These are phyloP conservation scores for Taurulus bubalis DNA, from an alignment of 2,113 vertebrate species.

Conservation along the genomic window DNA sequence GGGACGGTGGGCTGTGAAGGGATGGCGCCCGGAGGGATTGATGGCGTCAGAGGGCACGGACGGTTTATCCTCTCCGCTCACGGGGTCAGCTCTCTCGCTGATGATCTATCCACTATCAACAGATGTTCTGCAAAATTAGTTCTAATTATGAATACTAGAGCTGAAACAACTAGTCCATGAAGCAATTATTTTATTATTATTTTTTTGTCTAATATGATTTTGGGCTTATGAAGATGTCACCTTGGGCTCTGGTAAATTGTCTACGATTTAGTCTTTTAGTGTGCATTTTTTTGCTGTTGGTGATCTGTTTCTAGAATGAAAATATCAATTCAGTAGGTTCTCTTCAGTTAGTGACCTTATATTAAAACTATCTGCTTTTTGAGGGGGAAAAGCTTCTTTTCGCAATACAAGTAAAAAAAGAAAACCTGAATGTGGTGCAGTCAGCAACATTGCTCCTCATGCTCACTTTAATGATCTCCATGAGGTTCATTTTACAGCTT, in stretches of 20 bases:
- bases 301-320: neutral
- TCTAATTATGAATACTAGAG: neutral
- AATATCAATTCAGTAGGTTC: neutral
- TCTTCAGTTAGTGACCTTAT: neutral
- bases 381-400: neutral
- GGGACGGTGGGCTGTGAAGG: conserved; percentile 33
- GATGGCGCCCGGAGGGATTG: conserved; percentile 45
- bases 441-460: conserved; percentile 13
- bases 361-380: neutral
- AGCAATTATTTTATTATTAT: neutral
- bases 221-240: neutral
- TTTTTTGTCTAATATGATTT: neutral
- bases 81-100: conserved; percentile 22
- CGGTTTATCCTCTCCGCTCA: conserved; percentile 45
- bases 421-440: neutral
- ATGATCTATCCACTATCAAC: conserved; percentile 40
- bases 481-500: conserved; percentile 28
- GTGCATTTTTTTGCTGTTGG: neutral
- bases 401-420: neutral
- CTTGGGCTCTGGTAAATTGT: too few relatives aligned
- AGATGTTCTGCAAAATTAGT: conserved; percentile 20
- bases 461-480: conserved; percentile 38
- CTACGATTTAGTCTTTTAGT: neutral
- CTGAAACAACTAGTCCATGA: neutral
- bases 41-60: conserved; percentile 34